These are phyloP conservation scores for Turritopsis rubra DNA, from an alignment of 30 jellyfish, hydroid and myxozoan genomes.

Conservation along the genomic window DNA sequence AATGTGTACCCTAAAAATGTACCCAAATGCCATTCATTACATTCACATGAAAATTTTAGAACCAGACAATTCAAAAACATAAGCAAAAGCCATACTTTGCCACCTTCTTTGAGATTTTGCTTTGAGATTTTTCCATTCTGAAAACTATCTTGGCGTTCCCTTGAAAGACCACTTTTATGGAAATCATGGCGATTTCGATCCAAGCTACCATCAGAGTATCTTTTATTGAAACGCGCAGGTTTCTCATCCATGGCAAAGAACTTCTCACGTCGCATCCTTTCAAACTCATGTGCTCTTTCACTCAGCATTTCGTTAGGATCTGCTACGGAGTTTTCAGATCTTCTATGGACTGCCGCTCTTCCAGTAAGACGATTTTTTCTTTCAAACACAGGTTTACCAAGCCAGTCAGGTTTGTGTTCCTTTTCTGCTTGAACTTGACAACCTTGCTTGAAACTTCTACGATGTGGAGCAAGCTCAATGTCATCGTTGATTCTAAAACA, in stretches of 20 bases:
- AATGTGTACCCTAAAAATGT: neutral
- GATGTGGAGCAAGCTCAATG: slow-evolving; percentile 83
- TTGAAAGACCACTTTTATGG: too few species aligned
- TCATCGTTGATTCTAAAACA: slow-evolving; percentile 42
- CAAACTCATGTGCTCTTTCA: slow-evolving; percentile 10
- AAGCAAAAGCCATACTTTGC: neutral
- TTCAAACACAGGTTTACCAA: slow-evolving; percentile 43
- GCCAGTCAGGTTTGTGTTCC: slow-evolving; percentile 37
- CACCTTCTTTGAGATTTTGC: neutral
- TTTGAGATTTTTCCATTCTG: neutral
- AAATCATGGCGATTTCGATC: neutral
- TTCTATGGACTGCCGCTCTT: slow-evolving; percentile 78
- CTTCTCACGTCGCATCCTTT: neutral
- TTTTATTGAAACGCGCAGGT: neutral
- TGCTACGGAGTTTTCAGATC: slow-evolving; percentile 35
- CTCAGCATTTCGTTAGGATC: neutral
- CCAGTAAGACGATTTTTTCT: slow-evolving; percentile 80
- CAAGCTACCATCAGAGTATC: neutral
- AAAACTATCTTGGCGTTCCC: neutral
- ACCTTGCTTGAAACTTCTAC: slow-evolving; percentile 90
- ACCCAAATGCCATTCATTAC: neutral
- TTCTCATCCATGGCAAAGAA: neutral
- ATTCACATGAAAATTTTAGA: neutral
- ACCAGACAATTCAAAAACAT: neutral
- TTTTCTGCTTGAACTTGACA: slow-evolving; percentile 71